These are phyloP conservation scores for Lepas anatifera DNA, from an alignment of 2,888 invertebrate species.

Conservation along the genomic window DNA sequence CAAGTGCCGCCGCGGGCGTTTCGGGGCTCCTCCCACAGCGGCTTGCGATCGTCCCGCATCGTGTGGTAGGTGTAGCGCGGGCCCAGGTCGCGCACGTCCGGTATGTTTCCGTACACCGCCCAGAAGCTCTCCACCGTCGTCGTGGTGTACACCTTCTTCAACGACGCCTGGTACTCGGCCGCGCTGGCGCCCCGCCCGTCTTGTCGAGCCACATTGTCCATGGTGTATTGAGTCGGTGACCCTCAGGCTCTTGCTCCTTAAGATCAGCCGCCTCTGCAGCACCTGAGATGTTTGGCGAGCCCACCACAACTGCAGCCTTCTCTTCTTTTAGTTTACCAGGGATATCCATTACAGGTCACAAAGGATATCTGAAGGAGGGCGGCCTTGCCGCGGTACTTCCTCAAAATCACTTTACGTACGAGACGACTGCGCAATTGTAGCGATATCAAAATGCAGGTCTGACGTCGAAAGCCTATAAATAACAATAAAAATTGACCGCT, in stretches of 20 bases:
- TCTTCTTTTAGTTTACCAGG: neutral
- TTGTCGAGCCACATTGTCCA: slow-evolving; percentile 51
- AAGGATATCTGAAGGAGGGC: too few species aligned
- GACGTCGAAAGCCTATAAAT: too few species aligned
- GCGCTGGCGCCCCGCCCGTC: slow-evolving; percentile 44
- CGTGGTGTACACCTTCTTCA: slow-evolving; percentile 45
- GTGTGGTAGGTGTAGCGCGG: slow-evolving; percentile 40
- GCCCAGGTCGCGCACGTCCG: slow-evolving; percentile 32
- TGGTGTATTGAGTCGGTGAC: slow-evolving; percentile 42
- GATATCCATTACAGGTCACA: too few species aligned
- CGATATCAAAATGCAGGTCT: too few species aligned
- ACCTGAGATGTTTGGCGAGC: neutral
- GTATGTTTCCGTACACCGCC: slow-evolving; percentile 32
- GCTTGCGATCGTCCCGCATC: slow-evolving; percentile 44
- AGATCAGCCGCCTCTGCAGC: slow-evolving; percentile 25
- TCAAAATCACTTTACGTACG: too few species aligned
- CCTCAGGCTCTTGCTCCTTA: slow-evolving; percentile 30
- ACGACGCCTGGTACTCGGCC: slow-evolving; percentile 43
- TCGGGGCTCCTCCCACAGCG: slow-evolving; percentile 46
- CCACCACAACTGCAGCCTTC: neutral
- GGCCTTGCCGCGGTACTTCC: too few species aligned
- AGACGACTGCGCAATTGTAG: too few species aligned
- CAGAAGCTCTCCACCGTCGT: slow-evolving; percentile 47
- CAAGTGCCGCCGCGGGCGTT: slow-evolving; percentile 47
- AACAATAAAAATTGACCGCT: too few species aligned